A percentile compares a stretch with the other conserved stretches of the same genome.
phyloP scores from a whole-genome alignment of 2,113 vertebrate species.

The Lepisosteus osseus region DNA sequence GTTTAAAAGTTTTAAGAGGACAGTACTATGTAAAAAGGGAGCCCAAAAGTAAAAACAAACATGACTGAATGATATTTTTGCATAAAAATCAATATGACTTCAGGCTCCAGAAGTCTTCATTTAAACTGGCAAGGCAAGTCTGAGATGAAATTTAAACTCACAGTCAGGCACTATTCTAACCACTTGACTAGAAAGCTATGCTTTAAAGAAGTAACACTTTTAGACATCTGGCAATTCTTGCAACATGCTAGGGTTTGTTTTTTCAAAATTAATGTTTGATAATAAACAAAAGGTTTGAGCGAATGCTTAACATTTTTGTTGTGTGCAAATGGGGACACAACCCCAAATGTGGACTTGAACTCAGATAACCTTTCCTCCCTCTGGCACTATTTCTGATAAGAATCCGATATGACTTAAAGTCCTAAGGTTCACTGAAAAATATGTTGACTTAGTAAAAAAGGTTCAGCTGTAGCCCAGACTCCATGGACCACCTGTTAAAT shows the following conservation, averaged over 20 bases:
- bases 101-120: not conserved
- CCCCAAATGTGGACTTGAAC: not conserved
- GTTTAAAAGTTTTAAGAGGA: too few relatives aligned
- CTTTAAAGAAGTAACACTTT: not conserved
- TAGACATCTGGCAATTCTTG: not conserved
- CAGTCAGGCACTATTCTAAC: not conserved
- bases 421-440: not conserved
- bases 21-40: too few relatives aligned
- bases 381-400: not conserved
- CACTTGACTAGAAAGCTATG: constrained; percentile 1
- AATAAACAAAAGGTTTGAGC: not conserved
- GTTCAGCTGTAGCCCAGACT: constrained; percentile 26
- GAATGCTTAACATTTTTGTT: not conserved
- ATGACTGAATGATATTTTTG: too few relatives aligned
- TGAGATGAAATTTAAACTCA: constrained; percentile 8
- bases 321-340: not conserved
- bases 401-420: not conserved
- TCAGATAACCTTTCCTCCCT: not conserved
- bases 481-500: constrained; percentile 47
- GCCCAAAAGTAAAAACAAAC: too few relatives aligned
- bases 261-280: not conserved
- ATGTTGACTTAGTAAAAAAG: constrained; percentile 24
- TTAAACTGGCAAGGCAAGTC: not conserved
- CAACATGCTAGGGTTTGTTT: not conserved
- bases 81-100: constrained; percentile 6